These are phyloP conservation scores for Ceratina calcarata DNA, from an alignment of 1,140 invertebrate genomes.

Conservation along the genomic window DNA sequence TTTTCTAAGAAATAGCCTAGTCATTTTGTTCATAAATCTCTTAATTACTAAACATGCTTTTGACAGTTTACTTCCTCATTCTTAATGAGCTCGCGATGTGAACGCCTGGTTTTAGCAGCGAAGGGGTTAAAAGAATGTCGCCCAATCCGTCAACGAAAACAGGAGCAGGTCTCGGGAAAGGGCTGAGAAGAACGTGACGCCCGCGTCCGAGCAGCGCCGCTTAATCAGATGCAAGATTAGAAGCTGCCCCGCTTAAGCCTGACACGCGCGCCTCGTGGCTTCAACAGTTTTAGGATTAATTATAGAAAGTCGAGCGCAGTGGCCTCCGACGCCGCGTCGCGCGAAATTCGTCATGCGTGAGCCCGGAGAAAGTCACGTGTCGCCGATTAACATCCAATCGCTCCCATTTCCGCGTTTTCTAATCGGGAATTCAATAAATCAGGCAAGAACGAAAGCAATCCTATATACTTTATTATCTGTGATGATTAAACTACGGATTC, in stretches of 20 bases:
- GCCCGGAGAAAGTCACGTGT: constrained; percentile 56
- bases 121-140: neutral
- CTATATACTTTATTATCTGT: too few relatives aligned
- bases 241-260: constrained; percentile 27
- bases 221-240: constrained; percentile 48
- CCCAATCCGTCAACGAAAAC: neutral
- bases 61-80: too few relatives aligned
- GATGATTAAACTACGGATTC: too few relatives aligned
- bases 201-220: neutral
- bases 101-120: neutral
- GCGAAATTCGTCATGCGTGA: constrained; percentile 30
- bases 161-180: neutral
- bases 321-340: constrained; percentile 1
- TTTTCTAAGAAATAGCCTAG: too few relatives aligned
- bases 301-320: constrained; percentile 56
- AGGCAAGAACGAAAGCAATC: too few relatives aligned
- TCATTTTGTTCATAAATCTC: too few relatives aligned
- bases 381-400: constrained; percentile 41
- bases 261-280: constrained; percentile 16
- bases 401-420: constrained; percentile 42
- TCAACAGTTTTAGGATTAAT: constrained; percentile 58
- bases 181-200: constrained; percentile 4
- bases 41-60: too few relatives aligned
- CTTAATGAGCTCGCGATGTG: too few relatives aligned
- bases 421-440: too few relatives aligned